Base-by-base conservation (phyloP, 30 jellyfish, hydroid and myxozoan species). In the Phacellophora camtschatica region DNA sequence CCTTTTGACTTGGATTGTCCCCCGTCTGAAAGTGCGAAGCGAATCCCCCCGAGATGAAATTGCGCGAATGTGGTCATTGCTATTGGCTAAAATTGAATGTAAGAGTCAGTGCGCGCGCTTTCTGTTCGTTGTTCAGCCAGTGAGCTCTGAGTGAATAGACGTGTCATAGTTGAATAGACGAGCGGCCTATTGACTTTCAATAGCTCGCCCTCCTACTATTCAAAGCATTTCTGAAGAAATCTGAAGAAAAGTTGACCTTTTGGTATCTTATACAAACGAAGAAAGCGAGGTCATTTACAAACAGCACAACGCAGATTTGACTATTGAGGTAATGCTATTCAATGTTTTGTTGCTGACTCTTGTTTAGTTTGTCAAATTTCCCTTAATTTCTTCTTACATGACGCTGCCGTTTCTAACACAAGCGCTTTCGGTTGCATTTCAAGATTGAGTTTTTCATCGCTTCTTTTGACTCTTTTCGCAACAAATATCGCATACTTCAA, bases 71-170 rank as follows among this genome's bases (percentile, higher is more conserved):
- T 42, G 69, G 68, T 20, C 43, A 77, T 30, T 51, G 71, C 58
- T 51, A 80, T 80, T 80, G 91, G 91, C 56, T 71, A 48, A 84
- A 80, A 80, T 80, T 80, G 91, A 80, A 80, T 80, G 91, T 80
- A 80, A 80, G 91, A 80, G 84, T 35, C 65, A 80, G 91, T 80
- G 91, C 91, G 91, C 91, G 91, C 91, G 91, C 91, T 80, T 80
- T 80, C 84, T 63, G 72, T 56, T 63, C 72, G 91, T 80, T 80
- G 91, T 80, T 80, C 91, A 80, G 80, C 91, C 78, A 80, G 91
- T 45, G 91, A 80, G 91, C 61, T 59, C 69, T 75, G 48, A 35
- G 69, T 45, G 91, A 80, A 80, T 73, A 80, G 91, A 54, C 91
- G 91, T 64, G 91, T 66, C 70, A 65, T n/a, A 80, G 35, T 29